Base-by-base conservation (phyloP, 2,797 vertebrate species). In the Corythornis leucogaster region DNA sequence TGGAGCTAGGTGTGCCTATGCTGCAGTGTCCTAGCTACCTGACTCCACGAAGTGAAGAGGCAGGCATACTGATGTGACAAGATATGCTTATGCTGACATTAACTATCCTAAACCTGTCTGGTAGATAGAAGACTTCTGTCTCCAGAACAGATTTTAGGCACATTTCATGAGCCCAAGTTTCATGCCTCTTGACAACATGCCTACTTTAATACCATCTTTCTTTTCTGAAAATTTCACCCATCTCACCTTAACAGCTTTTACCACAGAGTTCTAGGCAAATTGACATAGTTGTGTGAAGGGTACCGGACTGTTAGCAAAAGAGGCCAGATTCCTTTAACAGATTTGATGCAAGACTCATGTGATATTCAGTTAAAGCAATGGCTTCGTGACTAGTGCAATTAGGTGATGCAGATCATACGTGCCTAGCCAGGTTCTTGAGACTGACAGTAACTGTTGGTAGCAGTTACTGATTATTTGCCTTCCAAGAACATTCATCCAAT, bases 31-130 rank as follows among this genome's bases (percentile, higher is more conserved):
- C 22, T 4, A 31, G 71, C 54, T 54, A 30, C 62, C 62, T 54
- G 1, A 0, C 16, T 68, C 0, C 0, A 40, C 1, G 2, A 26
- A 40, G 43, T 73, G 80, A 17, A 55, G 81, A 40, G 59, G 43
- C 57, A n/a, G n/a, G 33, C 50, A 12, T 1, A 0, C 28, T 51
- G 64, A 13, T 51, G 43, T 53, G 69, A 50, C 69, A 81, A 48
- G 31, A 54, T n/a, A 35, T 53, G 18, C 66, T 92, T 24, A 51
- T 1, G 1, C 24, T 64, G 69, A 42, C 71, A 83, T 91, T 75
- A 89, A 51, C 51, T 83, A 35, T 87, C 66, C 66, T 75, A 85
- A 68, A 31, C 77, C 38, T 87, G 51, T 46, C 46, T 87, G 19
- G 42, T 58, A 62, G 69, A 64, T 38, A 63, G 50, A 89, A 80